These are phyloP conservation scores for Apistogramma diplotaenia DNA, from an alignment of 2,113 vertebrate species.

Conservation along the genomic window DNA sequence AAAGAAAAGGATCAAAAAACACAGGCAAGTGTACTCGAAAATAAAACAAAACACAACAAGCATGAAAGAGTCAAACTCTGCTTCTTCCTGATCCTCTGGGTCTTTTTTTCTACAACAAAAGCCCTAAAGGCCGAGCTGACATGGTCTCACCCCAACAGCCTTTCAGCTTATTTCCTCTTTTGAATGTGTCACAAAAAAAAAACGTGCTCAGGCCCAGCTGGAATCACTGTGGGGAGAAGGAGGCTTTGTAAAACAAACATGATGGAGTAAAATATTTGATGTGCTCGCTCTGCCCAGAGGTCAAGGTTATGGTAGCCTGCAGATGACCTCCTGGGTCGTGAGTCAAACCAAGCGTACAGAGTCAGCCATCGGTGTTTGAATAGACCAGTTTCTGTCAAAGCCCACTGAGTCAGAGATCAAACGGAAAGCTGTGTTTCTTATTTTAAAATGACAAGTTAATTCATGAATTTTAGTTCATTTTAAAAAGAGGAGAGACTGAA, in stretches of 20 bases:
- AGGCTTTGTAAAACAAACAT: conserved; percentile 73
- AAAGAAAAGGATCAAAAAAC: conserved; percentile 68
- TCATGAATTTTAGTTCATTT: background rate
- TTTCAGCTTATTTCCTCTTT: conserved; percentile 69
- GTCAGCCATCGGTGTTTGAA: conserved; percentile 14
- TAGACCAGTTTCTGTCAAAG: conserved; percentile 17
- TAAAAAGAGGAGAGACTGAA: background rate
- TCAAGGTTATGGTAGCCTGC: conserved; percentile 73
- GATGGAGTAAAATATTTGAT: conserved; percentile 71
- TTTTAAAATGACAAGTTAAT: conserved; percentile 3
- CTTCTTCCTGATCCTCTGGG: conserved; percentile 54
- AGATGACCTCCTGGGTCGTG: conserved; percentile 64
- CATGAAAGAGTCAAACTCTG: conserved; percentile 58
- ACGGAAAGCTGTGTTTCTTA: background rate
- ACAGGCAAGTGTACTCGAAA: conserved; percentile 63
- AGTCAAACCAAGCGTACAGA: conserved; percentile 52
- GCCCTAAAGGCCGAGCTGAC: conserved; percentile 66
- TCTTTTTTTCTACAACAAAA: conserved; percentile 66
- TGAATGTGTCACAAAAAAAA: conserved; percentile 66
- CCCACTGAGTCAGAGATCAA: background rate
- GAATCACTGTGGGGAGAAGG: conserved; percentile 68
- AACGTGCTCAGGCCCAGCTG: conserved; percentile 69
- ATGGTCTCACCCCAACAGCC: conserved; percentile 63
- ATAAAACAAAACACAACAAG: conserved; percentile 74
- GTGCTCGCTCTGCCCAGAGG: conserved; percentile 57